These are phyloP conservation scores for Drosophila subobscura DNA, from an alignment of 1,140 invertebrate genomes.

Conservation along the genomic window DNA sequence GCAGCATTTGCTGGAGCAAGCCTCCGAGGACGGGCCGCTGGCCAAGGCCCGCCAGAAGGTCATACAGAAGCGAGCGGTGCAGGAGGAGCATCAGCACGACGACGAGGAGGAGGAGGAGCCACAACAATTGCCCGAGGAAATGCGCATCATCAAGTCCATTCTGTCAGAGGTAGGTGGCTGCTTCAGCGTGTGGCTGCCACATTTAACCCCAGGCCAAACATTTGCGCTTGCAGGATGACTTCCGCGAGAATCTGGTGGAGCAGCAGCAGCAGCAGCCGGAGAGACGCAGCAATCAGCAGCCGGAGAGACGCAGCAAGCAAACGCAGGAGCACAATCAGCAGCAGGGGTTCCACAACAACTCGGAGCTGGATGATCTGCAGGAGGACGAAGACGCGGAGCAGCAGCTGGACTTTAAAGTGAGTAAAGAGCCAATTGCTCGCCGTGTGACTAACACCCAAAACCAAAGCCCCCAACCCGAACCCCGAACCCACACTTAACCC, in stretches of 20 bases:
- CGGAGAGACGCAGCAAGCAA: not conserved
- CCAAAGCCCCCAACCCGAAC: not conserved
- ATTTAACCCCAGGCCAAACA: constrained; percentile 20
- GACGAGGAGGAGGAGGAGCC: not conserved
- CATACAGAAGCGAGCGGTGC: constrained; percentile 32
- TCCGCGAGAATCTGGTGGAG: constrained; percentile 65
- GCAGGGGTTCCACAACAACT: not conserved
- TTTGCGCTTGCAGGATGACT: constrained; percentile 63
- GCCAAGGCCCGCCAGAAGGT: constrained; percentile 64
- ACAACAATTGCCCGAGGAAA: constrained; percentile 29
- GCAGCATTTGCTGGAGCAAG: constrained; percentile 57
- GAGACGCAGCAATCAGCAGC: not conserved
- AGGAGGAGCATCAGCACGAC: not conserved
- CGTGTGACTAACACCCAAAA: constrained; percentile 48
- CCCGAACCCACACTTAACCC: constrained; percentile 15
- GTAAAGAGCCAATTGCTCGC: constrained; percentile 5
- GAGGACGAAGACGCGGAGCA: no score
- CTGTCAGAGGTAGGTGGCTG: constrained; percentile 54
- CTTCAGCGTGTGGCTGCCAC: no score
- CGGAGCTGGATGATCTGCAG: constrained; percentile 33
- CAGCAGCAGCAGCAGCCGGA: constrained; percentile 42
- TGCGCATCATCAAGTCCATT: constrained; percentile 65
- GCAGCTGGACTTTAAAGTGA: constrained; percentile 35
- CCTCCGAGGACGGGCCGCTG: constrained; percentile 51
- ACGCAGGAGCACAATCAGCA: not conserved